Evolutionary conservation across 2,113 vertebrate species (phyloP).

Genomic region (Carollia perspicillata): DNA sequence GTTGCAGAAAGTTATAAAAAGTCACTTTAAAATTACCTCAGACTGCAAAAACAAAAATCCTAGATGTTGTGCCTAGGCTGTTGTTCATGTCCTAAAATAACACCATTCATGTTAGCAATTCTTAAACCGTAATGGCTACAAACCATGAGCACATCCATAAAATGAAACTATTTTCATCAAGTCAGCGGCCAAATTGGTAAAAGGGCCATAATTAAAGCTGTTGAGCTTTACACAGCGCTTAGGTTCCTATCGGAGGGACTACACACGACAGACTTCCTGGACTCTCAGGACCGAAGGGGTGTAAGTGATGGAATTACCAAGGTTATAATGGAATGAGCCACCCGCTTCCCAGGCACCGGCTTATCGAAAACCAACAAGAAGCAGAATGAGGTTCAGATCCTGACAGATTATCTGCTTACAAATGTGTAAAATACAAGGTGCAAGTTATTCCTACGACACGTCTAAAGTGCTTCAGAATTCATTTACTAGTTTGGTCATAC

Average conservation of each 20-base stretch:
- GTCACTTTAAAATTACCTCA: constrained; percentile 1
- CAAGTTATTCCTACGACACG: not conserved
- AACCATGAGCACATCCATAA: constrained; percentile 57
- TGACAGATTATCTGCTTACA: not conserved
- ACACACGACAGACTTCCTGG: not conserved
- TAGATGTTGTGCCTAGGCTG: not conserved
- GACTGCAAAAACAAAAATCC: constrained; percentile 32
- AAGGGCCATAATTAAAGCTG: not conserved
- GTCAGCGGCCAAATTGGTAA: constrained; percentile 50
- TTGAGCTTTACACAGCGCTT: not conserved
- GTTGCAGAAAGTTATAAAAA: constrained; percentile 36
- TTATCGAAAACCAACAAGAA: constrained; percentile 28
- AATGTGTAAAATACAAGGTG: not conserved
- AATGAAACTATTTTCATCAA: constrained; percentile 60
- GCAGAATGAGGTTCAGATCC: constrained; percentile 34
- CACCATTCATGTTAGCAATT: not conserved
- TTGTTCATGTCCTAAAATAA: not conserved
- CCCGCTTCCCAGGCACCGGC: not conserved
- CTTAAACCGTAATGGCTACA: constrained; percentile 9
- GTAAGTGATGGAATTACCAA: constrained; percentile 50
- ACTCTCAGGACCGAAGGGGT: constrained; percentile 36
- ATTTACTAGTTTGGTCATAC: not conserved
- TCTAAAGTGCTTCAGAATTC: constrained; percentile 53
- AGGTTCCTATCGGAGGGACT: not conserved
- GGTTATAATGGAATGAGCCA: not conserved